Base-by-base conservation (phyloP, 2,888 invertebrate genomes). In the Ryuthela nishihirai region DNA sequence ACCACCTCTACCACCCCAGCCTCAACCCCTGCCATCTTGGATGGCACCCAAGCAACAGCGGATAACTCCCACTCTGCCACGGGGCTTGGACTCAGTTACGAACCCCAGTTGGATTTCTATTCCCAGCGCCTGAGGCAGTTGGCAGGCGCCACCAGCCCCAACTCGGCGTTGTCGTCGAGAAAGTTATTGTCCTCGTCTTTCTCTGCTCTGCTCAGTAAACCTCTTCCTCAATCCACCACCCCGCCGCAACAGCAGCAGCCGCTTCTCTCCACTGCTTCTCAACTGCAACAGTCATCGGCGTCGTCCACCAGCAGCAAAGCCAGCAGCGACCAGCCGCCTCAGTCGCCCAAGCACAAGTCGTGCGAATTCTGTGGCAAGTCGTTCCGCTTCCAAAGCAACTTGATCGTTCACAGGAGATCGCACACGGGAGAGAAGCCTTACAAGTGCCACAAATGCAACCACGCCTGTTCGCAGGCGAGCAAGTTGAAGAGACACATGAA, bases 101-200 rank as follows among this genome's bases (percentile, higher is more conserved):
- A 67, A 38, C 64, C 67, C 24, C 55, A 59, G 36, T 61, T 92
- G 83, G 94, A 95, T 86, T 95, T 94, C 85, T 97, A 95, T 85
- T 95, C 95, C 81, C 93, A 94, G 85, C 87, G 95, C 84, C 87
- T 95, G 83, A 88, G 94, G 82, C 93, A 93, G 84, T 86, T 95
- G 82, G 95, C 95, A 81, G 85, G 85, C 49, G 72, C 72, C n/a
- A 70, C 71, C 40, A 68, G 69, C 67, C 64, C 69, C 29, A 62
- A 67, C 32, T 62, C 68, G 12, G 62, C 65, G 23, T 84, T 85
- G 79, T 80, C 85, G 78, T 54, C 66, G 45, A 55, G 64, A 58
- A 64, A 65, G 23, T 44, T 61, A 17, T 84, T 85, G 79, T 80
- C 85, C 78, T 85, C 86, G 79, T 55, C 50, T 17, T 65, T 64